Percentiles rank a stretch among this genome's conserved stretches.
Evolutionary conservation across 1,140 invertebrate species (phyloP).

Genomic region (Drosophila watanabei): DNA sequence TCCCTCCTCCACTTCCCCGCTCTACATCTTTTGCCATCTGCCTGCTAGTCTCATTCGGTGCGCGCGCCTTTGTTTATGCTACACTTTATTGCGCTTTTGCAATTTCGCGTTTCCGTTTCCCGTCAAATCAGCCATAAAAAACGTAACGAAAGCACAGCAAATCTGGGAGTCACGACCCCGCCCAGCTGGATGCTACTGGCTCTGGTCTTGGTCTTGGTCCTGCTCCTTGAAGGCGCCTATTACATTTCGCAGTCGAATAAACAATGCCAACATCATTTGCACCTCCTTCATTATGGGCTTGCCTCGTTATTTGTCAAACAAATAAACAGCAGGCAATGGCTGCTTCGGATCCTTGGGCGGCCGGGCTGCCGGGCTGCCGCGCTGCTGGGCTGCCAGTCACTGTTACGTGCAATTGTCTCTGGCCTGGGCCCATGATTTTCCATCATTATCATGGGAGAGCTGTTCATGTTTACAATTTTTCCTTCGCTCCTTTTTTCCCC

Average conservation of each 20-base stretch:
- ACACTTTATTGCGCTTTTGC: constrained; percentile 84
- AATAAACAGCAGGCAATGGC: constrained; percentile 70
- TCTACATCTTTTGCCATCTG: constrained; percentile 31
- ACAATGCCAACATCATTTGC: constrained; percentile 83
- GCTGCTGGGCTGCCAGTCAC: constrained; percentile 41
- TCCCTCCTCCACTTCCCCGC: constrained; percentile 4
- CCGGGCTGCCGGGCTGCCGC: not conserved
- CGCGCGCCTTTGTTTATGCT: constrained; percentile 81
- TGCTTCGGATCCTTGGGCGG: constrained; percentile 22
- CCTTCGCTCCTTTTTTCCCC: constrained; percentile 6
- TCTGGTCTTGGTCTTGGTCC: not conserved
- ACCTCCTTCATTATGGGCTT: constrained; percentile 82
- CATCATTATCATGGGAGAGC: constrained; percentile 79
- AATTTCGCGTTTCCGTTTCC: constrained; percentile 83
- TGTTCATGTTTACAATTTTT: constrained; percentile 76
- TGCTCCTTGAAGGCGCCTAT: constrained; percentile 66
- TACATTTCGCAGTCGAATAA: constrained; percentile 84
- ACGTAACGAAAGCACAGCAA: constrained; percentile 40
- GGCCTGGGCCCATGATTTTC: constrained; percentile 73
- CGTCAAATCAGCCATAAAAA: constrained; percentile 83
- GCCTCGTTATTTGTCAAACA: constrained; percentile 82
- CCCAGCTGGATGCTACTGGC: constrained; percentile 31
- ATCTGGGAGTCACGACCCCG: constrained; percentile 71
- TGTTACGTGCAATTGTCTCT: constrained; percentile 78
- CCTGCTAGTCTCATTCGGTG: constrained; percentile 61